Percentiles rank a stretch among this genome's conserved stretches.
These are phyloP conservation scores for Sarcophilus harrisii DNA, from an alignment of 2,797 vertebrate species.

Conservation along the genomic window DNA sequence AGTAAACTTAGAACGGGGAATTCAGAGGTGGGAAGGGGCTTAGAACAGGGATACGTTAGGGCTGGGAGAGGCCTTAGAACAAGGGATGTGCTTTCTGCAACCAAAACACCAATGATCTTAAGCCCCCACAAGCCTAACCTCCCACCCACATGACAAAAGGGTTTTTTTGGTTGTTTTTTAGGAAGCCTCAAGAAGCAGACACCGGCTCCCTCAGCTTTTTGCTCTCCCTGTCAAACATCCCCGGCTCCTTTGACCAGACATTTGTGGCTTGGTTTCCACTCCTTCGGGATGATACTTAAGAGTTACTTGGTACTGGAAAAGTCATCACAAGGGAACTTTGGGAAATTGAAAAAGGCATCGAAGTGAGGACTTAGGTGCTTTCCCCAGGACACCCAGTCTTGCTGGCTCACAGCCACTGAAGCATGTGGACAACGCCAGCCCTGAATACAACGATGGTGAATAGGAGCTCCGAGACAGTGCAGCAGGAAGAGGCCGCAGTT, in stretches of 20 bases:
- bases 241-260: too few relatives aligned
- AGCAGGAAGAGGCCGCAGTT: too few relatives aligned
- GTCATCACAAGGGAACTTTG: not conserved
- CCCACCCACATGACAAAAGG: not conserved
- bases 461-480: too few relatives aligned
- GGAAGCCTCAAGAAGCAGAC: not conserved
- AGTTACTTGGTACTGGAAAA: not conserved
- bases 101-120: not conserved
- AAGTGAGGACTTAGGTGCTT: too few relatives aligned
- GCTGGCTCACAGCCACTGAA: too few relatives aligned
- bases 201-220: not conserved
- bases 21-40: too few relatives aligned
- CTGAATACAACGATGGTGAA: too few relatives aligned
- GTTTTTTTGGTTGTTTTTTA: too few relatives aligned
- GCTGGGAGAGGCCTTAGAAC: not conserved
- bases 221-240: not conserved
- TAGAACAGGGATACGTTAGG: not conserved
- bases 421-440: too few relatives aligned
- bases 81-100: not conserved
- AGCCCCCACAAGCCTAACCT: not conserved
- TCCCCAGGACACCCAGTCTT: too few relatives aligned
- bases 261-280: not conserved
- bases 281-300: not conserved
- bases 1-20: not conserved
- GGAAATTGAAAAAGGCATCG: not conserved